Evolutionary conservation across 2,888 invertebrate species (phyloP), one percentile per base, ranked within the genome.

Genomic region (Anoncus sp.): DNA sequence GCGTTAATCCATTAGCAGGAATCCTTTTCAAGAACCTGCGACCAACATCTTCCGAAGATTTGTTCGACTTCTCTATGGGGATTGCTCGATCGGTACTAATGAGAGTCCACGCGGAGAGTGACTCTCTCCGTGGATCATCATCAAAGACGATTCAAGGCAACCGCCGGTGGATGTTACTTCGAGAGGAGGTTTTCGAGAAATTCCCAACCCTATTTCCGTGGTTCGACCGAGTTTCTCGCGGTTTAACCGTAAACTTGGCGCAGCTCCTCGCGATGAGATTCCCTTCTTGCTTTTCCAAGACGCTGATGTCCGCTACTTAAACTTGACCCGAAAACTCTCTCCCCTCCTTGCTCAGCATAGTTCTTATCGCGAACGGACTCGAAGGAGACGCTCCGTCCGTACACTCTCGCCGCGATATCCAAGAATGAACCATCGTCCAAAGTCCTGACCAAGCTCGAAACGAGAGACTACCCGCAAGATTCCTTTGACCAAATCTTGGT

Each of bases 221-320:
- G 45, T 53, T 47, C 67, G 74, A 80, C 82, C 81, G 81, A 75
- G 75, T 77, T n/a, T n/a, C 86, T 84, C 82, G 82, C 83, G 83
- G 84, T 83, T 81, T 82, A 84, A 85, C 86, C 85, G 81, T 85
- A 88, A 90, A 90, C 87, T 90, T 89, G 60, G 77, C 49, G 71
- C 38, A 66, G 60, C 55, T 66, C 49, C 81, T 65, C 83, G 79
- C 73, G 81, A n/a, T n/a, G n/a, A 80, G 82, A 85, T 49, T 51
- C 12, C 65, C 53, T 69, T 24, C 40, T 10, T 55, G 49, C 47
- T 47, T 55, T n/a, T 27, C 84, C 84, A 87, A 88, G 86, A 86
- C 83, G 83, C 75, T 85, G 83, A 71, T 55, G 72, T 59, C 83
- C 77, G 81, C 87, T 87, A 87, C 87, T 89, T 89, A 88, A 89